phyloP scores from a whole-genome alignment of 37 sponge, comb jelly and placozoan species.

The Geodia barretti region DNA sequence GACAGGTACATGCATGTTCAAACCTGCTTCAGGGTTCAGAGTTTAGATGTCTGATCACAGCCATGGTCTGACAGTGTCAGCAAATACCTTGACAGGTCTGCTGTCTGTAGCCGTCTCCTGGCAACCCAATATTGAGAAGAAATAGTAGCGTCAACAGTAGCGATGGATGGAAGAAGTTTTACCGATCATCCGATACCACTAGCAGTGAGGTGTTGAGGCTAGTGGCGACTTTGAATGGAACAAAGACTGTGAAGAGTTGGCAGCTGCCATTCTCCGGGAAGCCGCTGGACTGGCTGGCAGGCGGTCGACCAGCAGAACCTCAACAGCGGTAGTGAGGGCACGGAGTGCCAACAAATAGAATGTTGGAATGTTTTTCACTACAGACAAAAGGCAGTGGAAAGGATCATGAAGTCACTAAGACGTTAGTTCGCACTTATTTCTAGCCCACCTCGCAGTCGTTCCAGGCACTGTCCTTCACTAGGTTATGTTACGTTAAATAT shows the following conservation, averaged over 20 bases:
- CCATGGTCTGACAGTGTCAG: slow-evolving; percentile 25
- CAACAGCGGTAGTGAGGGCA: slow-evolving; percentile 11
- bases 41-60: too few relatives aligned
- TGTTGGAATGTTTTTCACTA: too few relatives aligned
- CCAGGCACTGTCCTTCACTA: too few relatives aligned
- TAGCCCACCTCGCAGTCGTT: too few relatives aligned
- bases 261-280: slow-evolving; percentile 51
- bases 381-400: neutral
- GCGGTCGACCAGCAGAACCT: slow-evolving; percentile 11
- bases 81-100: slow-evolving; percentile 26
- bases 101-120: neutral
- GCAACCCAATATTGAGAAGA: slow-evolving; percentile 15
- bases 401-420: neutral
- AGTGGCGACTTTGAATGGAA: slow-evolving; percentile 4
- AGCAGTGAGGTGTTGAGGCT: slow-evolving; percentile 23
- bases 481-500: too few relatives aligned
- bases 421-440: too few relatives aligned
- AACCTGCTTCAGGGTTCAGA: too few relatives aligned
- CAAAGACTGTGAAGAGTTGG: neutral
- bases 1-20: too few relatives aligned
- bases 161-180: too few relatives aligned
- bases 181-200: slow-evolving; percentile 28
- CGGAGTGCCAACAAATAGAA: too few relatives aligned
- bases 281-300: slow-evolving; percentile 16
- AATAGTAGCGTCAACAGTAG: neutral